Evolutionary conservation across 2,113 vertebrate species (phyloP).

Genomic region (Strix uralensis): DNA sequence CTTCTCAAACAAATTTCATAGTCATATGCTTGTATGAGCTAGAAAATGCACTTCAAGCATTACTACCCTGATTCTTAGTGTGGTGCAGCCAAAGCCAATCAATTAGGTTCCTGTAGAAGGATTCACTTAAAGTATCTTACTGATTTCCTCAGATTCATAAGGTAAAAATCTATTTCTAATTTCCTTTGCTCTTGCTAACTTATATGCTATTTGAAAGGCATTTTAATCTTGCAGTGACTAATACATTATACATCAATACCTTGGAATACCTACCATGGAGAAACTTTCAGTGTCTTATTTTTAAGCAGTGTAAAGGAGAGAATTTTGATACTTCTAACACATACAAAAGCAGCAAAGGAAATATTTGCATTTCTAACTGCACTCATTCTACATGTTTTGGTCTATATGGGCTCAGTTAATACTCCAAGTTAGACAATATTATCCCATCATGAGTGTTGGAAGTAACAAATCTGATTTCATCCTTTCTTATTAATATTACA

Average conservation of each 20-base stretch:
- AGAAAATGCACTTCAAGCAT: neutral
- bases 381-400: neutral
- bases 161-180: conserved; percentile 8
- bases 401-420: neutral
- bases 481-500: neutral
- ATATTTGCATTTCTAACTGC: neutral
- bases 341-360: neutral
- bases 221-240: neutral
- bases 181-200: conserved; percentile 19
- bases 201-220: neutral
- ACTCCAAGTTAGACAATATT: neutral
- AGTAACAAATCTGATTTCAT: neutral
- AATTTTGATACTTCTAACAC: neutral
- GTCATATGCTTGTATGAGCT: neutral
- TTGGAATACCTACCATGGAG: neutral
- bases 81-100: neutral
- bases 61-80: neutral
- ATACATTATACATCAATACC: neutral
- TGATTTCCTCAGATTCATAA: conserved; percentile 22
- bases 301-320: neutral
- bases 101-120: neutral
- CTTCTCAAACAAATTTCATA: neutral
- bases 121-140: neutral
- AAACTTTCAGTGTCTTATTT: neutral
- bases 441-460: neutral